Evolutionary conservation across 2,797 vertebrate species (phyloP).

Genomic region (Sphaeramia orbicularis): DNA sequence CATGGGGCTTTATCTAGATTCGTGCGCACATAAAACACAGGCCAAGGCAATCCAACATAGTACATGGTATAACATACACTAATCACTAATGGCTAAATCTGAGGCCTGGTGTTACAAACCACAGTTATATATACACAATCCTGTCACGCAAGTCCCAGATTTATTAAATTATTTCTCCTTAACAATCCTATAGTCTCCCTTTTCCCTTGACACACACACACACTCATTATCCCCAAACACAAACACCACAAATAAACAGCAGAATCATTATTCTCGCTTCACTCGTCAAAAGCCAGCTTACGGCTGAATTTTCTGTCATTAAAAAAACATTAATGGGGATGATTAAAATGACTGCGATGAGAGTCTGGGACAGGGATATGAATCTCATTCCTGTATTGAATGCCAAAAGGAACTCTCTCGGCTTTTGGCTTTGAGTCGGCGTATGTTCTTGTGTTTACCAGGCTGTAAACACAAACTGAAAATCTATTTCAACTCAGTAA

Average conservation of each 20-base stretch:
- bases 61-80: conserved; percentile 16
- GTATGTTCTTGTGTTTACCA: conserved; percentile 53
- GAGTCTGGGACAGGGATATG: conserved; percentile 54
- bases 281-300: conserved; percentile 56
- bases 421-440: conserved; percentile 59
- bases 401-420: conserved; percentile 57
- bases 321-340: conserved; percentile 76
- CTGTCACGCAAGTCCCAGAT: conserved; percentile 1
- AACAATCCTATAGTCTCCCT: conserved; percentile 1
- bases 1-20: conserved; percentile 8
- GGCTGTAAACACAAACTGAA: conserved; percentile 8
- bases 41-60: not conserved
- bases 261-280: conserved; percentile 63
- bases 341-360: conserved; percentile 68
- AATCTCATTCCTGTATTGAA: conserved; percentile 56
- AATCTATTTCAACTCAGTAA: conserved; percentile 6
- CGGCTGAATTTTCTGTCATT: conserved; percentile 61
- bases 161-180: conserved; percentile 20
- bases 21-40: not conserved
- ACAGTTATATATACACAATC: not conserved
- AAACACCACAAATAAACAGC: conserved; percentile 61
- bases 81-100: conserved; percentile 3
- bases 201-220: conserved; percentile 19
- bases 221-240: conserved; percentile 42
- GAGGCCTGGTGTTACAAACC: conserved; percentile 2